phyloP scores from a whole-genome alignment of 2,113 vertebrate genomes.

The Potamarius usumacintae region DNA sequence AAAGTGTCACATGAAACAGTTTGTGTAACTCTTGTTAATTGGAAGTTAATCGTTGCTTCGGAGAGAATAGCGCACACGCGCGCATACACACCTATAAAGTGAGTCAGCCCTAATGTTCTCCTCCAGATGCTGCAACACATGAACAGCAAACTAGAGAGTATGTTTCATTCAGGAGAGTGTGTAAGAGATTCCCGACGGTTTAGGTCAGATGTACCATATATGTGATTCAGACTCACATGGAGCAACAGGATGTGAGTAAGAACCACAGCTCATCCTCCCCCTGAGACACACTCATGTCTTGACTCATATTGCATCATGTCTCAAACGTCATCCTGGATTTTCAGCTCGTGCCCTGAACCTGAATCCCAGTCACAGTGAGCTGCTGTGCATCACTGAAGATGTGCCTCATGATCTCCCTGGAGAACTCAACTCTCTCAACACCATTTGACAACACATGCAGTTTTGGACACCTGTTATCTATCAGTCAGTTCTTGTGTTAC shows the following conservation, averaged over 20 bases:
- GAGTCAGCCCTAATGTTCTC: not conserved
- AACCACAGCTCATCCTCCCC: not conserved
- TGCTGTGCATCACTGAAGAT: not conserved
- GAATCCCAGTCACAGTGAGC: not conserved
- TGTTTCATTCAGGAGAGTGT: not conserved
- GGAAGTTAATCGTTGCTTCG: too few species aligned
- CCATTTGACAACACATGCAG: not conserved
- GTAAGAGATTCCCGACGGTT: constrained; percentile 18
- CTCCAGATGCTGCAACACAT: not conserved
- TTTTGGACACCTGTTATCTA: not conserved
- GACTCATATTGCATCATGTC: not conserved
- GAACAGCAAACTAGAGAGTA: not conserved
- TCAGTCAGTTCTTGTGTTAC: not conserved
- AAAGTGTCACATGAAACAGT: not conserved
- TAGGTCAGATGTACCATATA: constrained; percentile 14
- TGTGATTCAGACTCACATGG: constrained; percentile 22
- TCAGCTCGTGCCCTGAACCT: not conserved
- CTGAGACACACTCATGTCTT: not conserved
- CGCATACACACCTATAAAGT: not conserved
- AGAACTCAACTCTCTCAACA: not conserved
- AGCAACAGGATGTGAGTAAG: not conserved
- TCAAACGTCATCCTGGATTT: not conserved
- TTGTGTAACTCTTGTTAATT: too few species aligned
- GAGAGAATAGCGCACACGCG: not conserved
- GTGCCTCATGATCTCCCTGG: not conserved